These are phyloP conservation scores for Cyclina sinensis DNA, from an alignment of 1,140 invertebrate genomes.

Conservation along the genomic window DNA sequence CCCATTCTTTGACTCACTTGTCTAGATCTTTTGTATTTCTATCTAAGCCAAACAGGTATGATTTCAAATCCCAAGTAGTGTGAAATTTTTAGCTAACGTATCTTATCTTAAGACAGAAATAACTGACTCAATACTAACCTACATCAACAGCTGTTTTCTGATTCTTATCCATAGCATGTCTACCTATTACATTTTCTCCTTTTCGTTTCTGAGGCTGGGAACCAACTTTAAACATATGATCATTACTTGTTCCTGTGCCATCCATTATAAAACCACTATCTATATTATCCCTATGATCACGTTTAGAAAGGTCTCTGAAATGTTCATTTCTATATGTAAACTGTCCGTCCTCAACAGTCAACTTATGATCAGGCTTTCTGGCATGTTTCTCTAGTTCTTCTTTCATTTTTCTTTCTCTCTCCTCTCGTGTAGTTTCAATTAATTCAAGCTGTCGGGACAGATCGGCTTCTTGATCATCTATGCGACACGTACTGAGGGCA, in stretches of 20 bases:
- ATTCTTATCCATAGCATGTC: slow-evolving; percentile 18
- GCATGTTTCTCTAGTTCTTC: slow-evolving; percentile 18
- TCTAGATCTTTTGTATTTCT: too few relatives aligned
- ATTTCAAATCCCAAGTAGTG: too few relatives aligned
- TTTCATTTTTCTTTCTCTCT: neutral
- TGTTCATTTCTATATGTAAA: slow-evolving; percentile 62
- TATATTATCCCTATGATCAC: slow-evolving; percentile 56
- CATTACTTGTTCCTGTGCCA: neutral
- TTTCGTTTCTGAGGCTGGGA: slow-evolving; percentile 24
- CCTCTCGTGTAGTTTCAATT: slow-evolving; percentile 38
- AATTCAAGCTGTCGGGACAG: slow-evolving; percentile 20
- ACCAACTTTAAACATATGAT: slow-evolving; percentile 4
- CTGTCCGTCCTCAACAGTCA: slow-evolving; percentile 42
- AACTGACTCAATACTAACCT: slow-evolving; percentile 20
- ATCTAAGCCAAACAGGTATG: too few relatives aligned
- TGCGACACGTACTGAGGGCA: slow-evolving; percentile 36
- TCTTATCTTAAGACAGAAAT: too few relatives aligned
- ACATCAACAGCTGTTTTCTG: slow-evolving; percentile 44
- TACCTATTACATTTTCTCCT: neutral
- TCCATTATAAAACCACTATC: slow-evolving; percentile 49
- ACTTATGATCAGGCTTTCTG: slow-evolving; percentile 7
- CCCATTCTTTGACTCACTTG: too few relatives aligned
- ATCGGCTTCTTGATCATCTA: slow-evolving; percentile 14
- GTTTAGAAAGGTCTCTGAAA: slow-evolving; percentile 54
- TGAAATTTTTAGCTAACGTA: too few relatives aligned